Conservation (phyloP, 2,113 vertebrate genomes). For the Ceyx cyanopectus region DNA sequence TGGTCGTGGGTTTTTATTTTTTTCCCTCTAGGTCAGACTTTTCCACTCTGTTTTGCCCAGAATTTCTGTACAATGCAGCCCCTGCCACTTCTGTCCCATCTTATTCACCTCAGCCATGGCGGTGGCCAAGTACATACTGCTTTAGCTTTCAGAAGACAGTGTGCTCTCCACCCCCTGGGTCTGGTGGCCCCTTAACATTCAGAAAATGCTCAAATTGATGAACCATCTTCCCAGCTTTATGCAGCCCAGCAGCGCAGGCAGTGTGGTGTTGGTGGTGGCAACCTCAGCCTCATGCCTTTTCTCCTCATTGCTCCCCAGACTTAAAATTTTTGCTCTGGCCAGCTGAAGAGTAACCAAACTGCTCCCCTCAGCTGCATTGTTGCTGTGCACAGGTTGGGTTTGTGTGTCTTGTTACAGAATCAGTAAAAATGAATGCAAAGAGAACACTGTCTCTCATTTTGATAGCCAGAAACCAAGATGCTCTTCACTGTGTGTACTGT, state of each 20-base stretch:
- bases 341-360: rapidly evolving
- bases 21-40: not conserved
- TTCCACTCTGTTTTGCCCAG: not conserved
- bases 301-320: not conserved
- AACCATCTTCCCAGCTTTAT: not conserved
- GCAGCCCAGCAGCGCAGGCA: not conserved
- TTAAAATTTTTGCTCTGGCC: not conserved
- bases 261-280: not conserved
- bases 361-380: not conserved
- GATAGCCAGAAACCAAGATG: not conserved
- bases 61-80: not conserved
- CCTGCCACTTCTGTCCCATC: not conserved
- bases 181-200: not conserved
- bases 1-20: not conserved
- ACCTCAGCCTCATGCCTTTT: not conserved
- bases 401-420: not conserved
- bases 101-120: not conserved
- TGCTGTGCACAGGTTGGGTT: not conserved
- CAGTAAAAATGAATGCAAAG: not conserved
- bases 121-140: not conserved
- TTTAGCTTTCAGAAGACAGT: not conserved
- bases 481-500: not conserved
- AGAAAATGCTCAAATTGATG: not conserved
- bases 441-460: not conserved
- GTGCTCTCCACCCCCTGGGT: not conserved